phyloP scores from a whole-genome alignment of 2,888 invertebrate species.

The Conus canariensis region DNA sequence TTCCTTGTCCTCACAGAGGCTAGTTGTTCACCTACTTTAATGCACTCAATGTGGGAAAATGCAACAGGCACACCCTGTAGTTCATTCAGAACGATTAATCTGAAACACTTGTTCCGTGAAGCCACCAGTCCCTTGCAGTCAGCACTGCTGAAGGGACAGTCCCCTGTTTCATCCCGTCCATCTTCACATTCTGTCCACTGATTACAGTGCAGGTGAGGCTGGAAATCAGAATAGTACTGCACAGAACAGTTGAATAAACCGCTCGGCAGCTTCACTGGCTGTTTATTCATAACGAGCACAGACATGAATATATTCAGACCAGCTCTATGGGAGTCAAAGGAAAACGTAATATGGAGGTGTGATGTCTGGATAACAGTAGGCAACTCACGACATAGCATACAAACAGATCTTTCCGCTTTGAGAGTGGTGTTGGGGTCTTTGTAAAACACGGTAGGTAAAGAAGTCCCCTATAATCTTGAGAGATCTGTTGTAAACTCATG shows the following conservation, averaged over 20 bases:
- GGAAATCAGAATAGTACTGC: background rate
- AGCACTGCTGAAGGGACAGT: slow-evolving; percentile 4
- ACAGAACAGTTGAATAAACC: slow-evolving; percentile 5
- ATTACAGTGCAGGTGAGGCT: background rate
- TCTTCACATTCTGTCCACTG: background rate
- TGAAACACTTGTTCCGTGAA: background rate
- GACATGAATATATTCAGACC: background rate
- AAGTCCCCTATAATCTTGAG: too few species aligned
- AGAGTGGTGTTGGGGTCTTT: background rate
- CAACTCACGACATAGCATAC: background rate
- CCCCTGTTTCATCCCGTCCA: background rate
- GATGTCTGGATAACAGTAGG: background rate
- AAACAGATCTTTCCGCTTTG: too few species aligned
- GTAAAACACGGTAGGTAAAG: background rate
- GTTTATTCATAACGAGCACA: background rate
- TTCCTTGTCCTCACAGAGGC: background rate
- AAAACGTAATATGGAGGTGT: background rate
- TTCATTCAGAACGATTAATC: background rate
- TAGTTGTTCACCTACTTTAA: background rate
- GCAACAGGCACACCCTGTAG: background rate
- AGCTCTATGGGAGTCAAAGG: background rate
- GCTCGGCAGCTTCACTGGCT: background rate
- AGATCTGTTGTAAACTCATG: background rate
- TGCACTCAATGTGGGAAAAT: background rate
- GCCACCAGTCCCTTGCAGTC: background rate